These are phyloP conservation scores for Megalops cyprinoides DNA, from an alignment of 2,797 vertebrate species.

Conservation along the genomic window DNA sequence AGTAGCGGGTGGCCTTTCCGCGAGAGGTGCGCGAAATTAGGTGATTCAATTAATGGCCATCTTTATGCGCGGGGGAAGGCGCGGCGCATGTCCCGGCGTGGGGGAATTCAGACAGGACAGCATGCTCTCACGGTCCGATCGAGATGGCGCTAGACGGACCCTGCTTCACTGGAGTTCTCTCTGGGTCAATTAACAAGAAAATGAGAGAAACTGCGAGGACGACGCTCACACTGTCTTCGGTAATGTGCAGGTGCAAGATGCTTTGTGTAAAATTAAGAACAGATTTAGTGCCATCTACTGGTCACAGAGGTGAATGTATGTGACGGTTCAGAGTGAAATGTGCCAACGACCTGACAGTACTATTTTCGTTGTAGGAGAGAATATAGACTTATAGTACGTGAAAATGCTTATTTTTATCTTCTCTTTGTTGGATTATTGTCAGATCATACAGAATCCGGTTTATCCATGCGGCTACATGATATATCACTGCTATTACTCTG, in stretches of 20 bases:
- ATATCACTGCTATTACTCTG: too few species aligned
- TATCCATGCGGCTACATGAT: too few species aligned
- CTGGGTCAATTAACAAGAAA: constrained; percentile 69
- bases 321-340: background rate
- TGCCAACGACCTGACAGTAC: background rate
- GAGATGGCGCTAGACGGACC: constrained; percentile 27
- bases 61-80: constrained; percentile 95
- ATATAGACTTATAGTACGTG: background rate
- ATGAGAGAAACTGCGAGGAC: constrained; percentile 53
- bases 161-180: constrained; percentile 54
- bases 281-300: constrained; percentile 4
- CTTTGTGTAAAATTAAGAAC: constrained; percentile 17
- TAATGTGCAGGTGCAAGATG: background rate
- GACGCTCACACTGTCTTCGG: background rate
- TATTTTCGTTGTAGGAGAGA: background rate
- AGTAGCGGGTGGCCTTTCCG: constrained; percentile 90
- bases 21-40: constrained; percentile 89
- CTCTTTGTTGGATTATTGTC: background rate
- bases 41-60: constrained; percentile 98
- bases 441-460: background rate
- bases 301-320: background rate
- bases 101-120: constrained; percentile 49
- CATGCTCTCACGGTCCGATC: constrained; percentile 31
- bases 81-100: constrained; percentile 77
- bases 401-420: background rate